Evolutionary conservation across 2,888 invertebrate species (phyloP), one percentile per base, ranked within the genome.

Genomic region (Catotricha subobsoleta): DNA sequence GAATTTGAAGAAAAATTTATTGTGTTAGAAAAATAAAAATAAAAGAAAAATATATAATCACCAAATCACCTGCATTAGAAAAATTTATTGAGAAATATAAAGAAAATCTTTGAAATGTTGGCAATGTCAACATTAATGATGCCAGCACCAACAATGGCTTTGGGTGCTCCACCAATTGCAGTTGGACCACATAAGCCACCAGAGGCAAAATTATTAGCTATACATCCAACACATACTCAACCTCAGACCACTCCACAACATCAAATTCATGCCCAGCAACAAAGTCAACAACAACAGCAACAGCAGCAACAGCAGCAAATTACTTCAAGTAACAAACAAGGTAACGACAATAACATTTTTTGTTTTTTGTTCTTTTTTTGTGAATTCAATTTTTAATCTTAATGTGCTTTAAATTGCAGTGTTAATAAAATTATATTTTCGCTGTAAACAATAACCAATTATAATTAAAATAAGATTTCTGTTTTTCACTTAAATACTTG

Each of bases 61-160:
- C n/a, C n/a, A n/a, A n/a, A n/a, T n/a, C n/a, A n/a, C n/a, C n/a
- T n/a, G n/a, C n/a, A n/a, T n/a, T n/a, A n/a, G n/a, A n/a, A n/a
- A n/a, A n/a, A n/a, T n/a, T n/a, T n/a, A n/a, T n/a, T n/a, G n/a
- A n/a, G n/a, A n/a, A n/a, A n/a, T n/a, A n/a, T n/a, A n/a, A n/a
- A n/a, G n/a, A n/a, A n/a, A n/a, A n/a, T n/a, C n/a, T n/a, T n/a
- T n/a, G n/a, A n/a, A 51, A 63, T 63, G 62, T 55, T 62, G 59
- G 57, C 62, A 45, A 62, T 63, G 62, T 62, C 62, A 54, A 61
- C 63, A 51, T 51, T 63, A 49, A 63, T 63, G 62, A 63, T 63
- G 63, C 63, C 62, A 48, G 60, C 61, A 46, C 62, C 62, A 48
- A 60, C 62, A 47, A 62, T 63, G 56, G 56, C 60, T 45, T 54